These are phyloP conservation scores for Apamea epomidion DNA, from an alignment of 2,888 invertebrate species.

Conservation along the genomic window DNA sequence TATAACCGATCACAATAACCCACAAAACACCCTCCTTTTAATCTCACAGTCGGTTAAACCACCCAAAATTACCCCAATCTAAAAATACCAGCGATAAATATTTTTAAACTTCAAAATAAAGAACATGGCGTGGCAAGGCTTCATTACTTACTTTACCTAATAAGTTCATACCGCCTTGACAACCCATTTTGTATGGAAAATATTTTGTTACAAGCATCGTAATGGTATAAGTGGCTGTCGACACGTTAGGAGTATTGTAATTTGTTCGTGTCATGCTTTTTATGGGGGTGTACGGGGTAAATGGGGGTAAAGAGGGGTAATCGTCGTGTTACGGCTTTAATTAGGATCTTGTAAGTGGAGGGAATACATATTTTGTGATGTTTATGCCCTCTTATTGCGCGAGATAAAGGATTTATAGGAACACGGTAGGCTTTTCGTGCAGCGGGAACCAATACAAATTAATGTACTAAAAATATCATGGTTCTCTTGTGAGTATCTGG, in stretches of 20 bases:
- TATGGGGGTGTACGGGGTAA: constrained; percentile 52
- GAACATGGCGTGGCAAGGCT: constrained; percentile 37
- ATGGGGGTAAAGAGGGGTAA: constrained; percentile 42
- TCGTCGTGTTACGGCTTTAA: constrained; percentile 37
- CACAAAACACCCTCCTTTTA: constrained; percentile 16
- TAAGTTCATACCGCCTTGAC: constrained; percentile 58
- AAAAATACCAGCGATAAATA: constrained; percentile 45
- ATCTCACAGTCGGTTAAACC: constrained; percentile 27
- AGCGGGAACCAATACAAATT: background rate
- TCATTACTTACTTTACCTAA: constrained; percentile 40
- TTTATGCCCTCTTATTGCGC: constrained; percentile 15
- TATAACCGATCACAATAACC: background rate
- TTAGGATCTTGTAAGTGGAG: constrained; percentile 30
- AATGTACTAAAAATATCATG: background rate
- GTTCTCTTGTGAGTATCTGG: background rate
- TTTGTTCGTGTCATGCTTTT: constrained; percentile 63
- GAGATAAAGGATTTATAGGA: background rate
- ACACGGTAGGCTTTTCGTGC: background rate
- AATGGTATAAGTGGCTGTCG: constrained; percentile 57
- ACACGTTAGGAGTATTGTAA: constrained; percentile 58
- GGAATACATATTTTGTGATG: constrained; percentile 39
- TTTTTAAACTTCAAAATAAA: constrained; percentile 47
- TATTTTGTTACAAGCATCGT: constrained; percentile 52
- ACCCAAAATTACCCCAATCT: constrained; percentile 3
- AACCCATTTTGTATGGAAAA: constrained; percentile 54